phyloP scores from a whole-genome alignment of 2,797 vertebrate genomes.

The Gobio occitaniae region DNA sequence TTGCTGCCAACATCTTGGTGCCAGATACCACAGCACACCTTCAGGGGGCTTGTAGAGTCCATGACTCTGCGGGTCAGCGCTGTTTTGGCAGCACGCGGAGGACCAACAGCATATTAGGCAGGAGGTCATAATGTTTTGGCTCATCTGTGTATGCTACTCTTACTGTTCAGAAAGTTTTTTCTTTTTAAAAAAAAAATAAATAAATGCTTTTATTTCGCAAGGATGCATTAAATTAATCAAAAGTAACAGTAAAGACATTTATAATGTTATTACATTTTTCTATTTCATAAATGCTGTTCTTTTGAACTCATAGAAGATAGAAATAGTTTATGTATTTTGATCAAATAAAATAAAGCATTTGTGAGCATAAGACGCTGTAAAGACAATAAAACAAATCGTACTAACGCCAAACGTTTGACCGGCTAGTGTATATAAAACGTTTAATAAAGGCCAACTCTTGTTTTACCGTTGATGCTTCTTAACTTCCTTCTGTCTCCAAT shows the following conservation, averaged over 20 bases:
- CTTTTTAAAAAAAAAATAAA: background rate
- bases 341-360: background rate
- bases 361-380: background rate
- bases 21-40: background rate
- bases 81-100: background rate
- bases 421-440: background rate
- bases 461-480: background rate
- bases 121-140: background rate
- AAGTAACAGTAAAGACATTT: background rate
- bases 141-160: background rate
- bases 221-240: background rate
- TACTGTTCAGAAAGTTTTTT: background rate
- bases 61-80: background rate
- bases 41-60: background rate
- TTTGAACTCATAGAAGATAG: background rate
- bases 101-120: background rate
- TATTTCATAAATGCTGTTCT: background rate
- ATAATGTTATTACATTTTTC: background rate
- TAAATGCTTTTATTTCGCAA: background rate
- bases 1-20: background rate
- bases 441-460: background rate
- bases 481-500: constrained; percentile 16
- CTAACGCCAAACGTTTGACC: background rate
- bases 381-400: background rate
- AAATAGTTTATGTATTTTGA: background rate